phyloP scores from a whole-genome alignment of 1,140 invertebrate species.

The Drosophila tristis region DNA sequence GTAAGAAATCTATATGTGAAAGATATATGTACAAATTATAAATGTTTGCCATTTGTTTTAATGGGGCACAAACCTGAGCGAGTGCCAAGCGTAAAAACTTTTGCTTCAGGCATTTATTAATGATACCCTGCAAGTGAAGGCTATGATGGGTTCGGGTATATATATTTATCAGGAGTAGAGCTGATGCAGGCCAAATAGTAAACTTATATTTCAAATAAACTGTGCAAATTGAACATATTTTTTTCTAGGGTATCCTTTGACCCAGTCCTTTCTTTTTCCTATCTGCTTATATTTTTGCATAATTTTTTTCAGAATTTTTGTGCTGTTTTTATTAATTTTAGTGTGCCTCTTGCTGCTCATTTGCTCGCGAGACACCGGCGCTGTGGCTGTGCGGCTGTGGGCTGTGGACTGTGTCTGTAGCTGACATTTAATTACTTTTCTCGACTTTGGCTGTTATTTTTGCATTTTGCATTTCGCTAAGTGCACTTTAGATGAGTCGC shows the following conservation, averaged over 20 bases:
- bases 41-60: conserved; percentile 68
- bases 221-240: no score
- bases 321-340: conserved; percentile 43
- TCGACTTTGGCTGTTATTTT: conserved; percentile 41
- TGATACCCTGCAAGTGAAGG: not conserved
- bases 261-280: no score
- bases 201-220: no score
- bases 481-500: conserved; percentile 70
- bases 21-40: conserved; percentile 11
- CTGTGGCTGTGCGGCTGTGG: conserved; percentile 2
- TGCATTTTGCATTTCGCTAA: conserved; percentile 63
- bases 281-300: not conserved
- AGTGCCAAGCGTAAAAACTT: conserved; percentile 20
- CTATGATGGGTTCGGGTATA: no score
- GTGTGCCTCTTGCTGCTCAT: conserved; percentile 43
- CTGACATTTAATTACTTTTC: conserved; percentile 72
- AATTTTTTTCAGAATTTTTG: conserved; percentile 5
- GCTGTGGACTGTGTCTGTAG: conserved; percentile 12
- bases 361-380: conserved; percentile 19
- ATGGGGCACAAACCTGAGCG: conserved; percentile 45
- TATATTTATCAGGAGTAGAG: no score
- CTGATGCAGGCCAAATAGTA: no score
- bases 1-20: conserved; percentile 39
- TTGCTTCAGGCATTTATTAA: not conserved
- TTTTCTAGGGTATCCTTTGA: no score